These are phyloP conservation scores for Equus przewalskii DNA, from an alignment of 2,113 vertebrate genomes.

Conservation along the genomic window DNA sequence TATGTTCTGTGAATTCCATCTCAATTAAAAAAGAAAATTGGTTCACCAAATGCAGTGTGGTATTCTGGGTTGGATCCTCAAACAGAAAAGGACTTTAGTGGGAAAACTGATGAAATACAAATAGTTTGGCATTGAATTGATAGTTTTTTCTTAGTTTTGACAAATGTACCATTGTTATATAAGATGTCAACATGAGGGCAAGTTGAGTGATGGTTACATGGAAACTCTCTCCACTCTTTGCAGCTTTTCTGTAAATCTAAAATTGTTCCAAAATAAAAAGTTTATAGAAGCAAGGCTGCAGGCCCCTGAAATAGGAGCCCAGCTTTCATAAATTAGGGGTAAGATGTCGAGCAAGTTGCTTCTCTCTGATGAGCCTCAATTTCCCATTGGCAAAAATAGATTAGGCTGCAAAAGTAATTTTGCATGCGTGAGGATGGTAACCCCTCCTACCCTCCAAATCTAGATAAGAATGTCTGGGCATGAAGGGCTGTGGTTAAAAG, in stretches of 20 bases:
- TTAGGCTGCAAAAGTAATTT: background rate
- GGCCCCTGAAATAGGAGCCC: background rate
- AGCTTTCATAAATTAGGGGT: constrained; percentile 19
- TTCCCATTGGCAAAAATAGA: background rate
- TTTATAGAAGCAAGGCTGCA: background rate
- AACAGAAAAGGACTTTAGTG: background rate
- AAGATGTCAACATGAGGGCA: background rate
- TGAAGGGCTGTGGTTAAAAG: background rate
- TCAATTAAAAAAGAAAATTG: background rate
- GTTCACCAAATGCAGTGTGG: background rate
- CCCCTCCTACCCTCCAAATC: background rate
- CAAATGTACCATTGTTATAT: background rate
- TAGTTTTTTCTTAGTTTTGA: background rate
- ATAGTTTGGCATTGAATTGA: background rate
- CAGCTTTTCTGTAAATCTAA: constrained; percentile 34
- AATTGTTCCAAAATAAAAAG: background rate
- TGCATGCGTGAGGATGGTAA: background rate
- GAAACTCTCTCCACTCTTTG: background rate
- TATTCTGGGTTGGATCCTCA: background rate
- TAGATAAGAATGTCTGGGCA: background rate
- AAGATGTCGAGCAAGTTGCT: background rate
- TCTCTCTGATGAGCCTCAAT: constrained; percentile 17
- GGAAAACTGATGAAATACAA: constrained; percentile 9
- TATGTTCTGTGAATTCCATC: constrained; percentile 26
- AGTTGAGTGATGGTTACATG: background rate